Evolutionary conservation across 2,113 vertebrate species (phyloP), one percentile per base, ranked within the genome.

Genomic region (Pangasianodon hypophthalmus): DNA sequence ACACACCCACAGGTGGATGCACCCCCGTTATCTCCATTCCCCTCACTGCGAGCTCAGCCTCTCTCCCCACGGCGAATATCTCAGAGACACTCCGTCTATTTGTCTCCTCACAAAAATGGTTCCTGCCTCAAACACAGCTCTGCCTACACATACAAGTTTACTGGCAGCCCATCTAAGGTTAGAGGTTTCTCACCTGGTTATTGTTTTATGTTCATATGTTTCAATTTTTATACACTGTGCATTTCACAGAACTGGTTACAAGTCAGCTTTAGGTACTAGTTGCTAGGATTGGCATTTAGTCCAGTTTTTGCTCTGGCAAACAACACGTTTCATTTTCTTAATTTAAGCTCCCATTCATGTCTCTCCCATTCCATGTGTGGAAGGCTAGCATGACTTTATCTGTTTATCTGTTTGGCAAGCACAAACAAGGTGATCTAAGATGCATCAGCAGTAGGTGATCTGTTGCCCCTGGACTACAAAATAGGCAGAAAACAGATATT

Each of bases 131-230:
- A 97, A 0, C 97, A 97, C 0, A 96, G 93, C 44, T 95, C 96
- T 1, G 93, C 97, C 0, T 96, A 97, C 89, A 95, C 98, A 0
- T 99, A 99, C 93, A 97, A 93, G 87, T 98, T 99, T 91, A 98
- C 94, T 44, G 97, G 97, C 92, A 99, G 98, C 94, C 98, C 98
- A 24, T 98, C 98, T 73, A 98, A 99, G 97, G 98, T 97, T 94
- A 90, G 88, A 62, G 0, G 11, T 10, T 44, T 69, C 50, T 88
- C 82, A 44, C 19, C 9, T 67, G 4, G 10, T 37, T 32, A 46
- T 69, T 69, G 26, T 73, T 69, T 50, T 21, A 7, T 71, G 48
- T 60, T 58, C 10, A 13, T 81, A 16, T 52, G 29, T 81, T 19
- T 19, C 2, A 16, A 32, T 32, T 8, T n/a, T 3, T 18, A 52